These are phyloP conservation scores for Papilio elwesi DNA, from an alignment of 2,888 invertebrate species.

Conservation along the genomic window DNA sequence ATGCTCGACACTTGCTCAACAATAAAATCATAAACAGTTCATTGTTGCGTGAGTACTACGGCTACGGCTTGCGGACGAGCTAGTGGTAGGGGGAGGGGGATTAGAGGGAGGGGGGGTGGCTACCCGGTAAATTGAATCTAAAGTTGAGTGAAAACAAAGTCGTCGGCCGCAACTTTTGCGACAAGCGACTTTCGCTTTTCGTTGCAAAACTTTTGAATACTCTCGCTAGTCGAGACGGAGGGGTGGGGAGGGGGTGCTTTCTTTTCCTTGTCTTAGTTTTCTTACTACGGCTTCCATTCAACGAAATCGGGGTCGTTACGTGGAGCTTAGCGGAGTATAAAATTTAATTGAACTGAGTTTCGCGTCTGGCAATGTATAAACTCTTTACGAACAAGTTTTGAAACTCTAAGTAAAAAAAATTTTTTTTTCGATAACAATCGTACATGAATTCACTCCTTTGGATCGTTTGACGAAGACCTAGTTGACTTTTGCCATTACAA, in stretches of 20 bases:
- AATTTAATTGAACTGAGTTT: constrained; percentile 3
- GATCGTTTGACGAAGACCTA: too few species aligned
- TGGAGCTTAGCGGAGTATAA: constrained; percentile 5
- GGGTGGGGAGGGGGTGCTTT: constrained; percentile 45
- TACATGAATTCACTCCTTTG: too few species aligned
- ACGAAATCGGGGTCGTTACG: background rate
- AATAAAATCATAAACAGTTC: constrained; percentile 56
- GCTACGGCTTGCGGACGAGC: too few species aligned
- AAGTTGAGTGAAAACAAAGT: constrained; percentile 79
- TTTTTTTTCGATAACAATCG: too few species aligned
- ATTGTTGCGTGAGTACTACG: constrained; percentile 55
- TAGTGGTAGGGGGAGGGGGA: constrained; percentile 35
- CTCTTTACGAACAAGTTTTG: background rate
- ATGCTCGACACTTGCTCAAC: constrained; percentile 45
- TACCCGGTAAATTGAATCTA: constrained; percentile 72
- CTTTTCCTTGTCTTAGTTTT: constrained; percentile 50
- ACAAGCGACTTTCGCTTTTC: constrained; percentile 73
- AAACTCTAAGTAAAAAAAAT: too few species aligned
- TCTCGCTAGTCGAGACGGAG: constrained; percentile 62
- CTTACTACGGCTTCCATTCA: constrained; percentile 31
- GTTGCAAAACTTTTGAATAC: constrained; percentile 70
- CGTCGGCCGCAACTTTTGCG: constrained; percentile 69
- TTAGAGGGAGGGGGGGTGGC: constrained; percentile 44
- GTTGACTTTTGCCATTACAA: too few species aligned
- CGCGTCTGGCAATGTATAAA: background rate